Evolutionary conservation across 1,140 invertebrate genomes (phyloP).

Genomic region (Cotesia chilonis): DNA sequence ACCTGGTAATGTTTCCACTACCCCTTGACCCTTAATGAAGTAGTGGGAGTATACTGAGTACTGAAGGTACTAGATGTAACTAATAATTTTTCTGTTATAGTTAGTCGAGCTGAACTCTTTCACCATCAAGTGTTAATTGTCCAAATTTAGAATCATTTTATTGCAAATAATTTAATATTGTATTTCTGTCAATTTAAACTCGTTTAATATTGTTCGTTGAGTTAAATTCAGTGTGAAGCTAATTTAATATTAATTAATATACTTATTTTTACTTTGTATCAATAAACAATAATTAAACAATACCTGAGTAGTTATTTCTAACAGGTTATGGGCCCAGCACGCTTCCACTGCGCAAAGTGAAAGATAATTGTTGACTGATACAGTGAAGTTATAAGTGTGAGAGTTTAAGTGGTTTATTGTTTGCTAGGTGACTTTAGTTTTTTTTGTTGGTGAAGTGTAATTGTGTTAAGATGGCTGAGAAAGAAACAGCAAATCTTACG

Average conservation of each 20-base stretch:
- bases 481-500: too few relatives aligned
- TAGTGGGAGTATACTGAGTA: slow-evolving; percentile 15
- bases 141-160: not conserved
- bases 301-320: slow-evolving; percentile 12
- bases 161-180: not conserved
- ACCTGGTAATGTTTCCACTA: slow-evolving; percentile 13
- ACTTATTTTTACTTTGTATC: not conserved
- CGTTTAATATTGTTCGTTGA: not conserved
- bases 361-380: too few relatives aligned
- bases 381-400: too few relatives aligned
- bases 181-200: not conserved
- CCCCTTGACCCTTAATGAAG: slow-evolving; percentile 10
- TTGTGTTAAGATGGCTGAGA: too few relatives aligned
- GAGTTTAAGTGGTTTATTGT: too few relatives aligned
- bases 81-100: slow-evolving; percentile 16
- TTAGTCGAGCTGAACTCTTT: slow-evolving; percentile 4
- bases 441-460: too few relatives aligned
- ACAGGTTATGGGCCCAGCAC: not conserved
- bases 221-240: slow-evolving; percentile 5
- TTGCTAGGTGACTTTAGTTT: too few relatives aligned
- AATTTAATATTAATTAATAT: slow-evolving; percentile 9
- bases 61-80: slow-evolving; percentile 8
- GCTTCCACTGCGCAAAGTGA: not conserved
- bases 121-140: slow-evolving; percentile 14
- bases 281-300: slow-evolving; percentile 6